Conservation (phyloP, 2,888 invertebrate genomes). For the Drosophila subquinaria region DNA sequence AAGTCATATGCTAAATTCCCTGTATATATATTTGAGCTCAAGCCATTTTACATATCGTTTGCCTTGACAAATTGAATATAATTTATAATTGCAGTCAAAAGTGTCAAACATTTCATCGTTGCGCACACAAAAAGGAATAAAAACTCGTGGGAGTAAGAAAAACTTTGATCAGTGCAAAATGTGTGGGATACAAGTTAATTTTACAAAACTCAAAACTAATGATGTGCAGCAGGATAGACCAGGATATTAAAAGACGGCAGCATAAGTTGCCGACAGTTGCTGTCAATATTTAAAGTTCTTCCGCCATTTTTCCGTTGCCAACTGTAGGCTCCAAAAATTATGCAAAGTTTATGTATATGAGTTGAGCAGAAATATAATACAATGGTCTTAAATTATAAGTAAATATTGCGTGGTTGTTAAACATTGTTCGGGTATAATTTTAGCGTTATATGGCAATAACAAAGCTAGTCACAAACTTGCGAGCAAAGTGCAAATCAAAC, state of each 20-base stretch:
- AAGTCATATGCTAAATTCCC: too few species aligned
- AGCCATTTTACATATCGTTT: background rate
- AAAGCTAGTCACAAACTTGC: conserved; percentile 37
- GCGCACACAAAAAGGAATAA: conserved; percentile 3
- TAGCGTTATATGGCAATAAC: conserved; percentile 31
- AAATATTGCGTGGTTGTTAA: conserved; percentile 28
- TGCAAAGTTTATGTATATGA: conserved; percentile 7
- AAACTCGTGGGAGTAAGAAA: background rate
- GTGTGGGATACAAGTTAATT: conserved; percentile 31
- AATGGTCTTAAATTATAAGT: conserved; percentile 21
- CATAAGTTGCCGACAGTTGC: conserved; percentile 58
- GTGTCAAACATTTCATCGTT: conserved; percentile 49
- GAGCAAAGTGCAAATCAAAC: conserved; percentile 61
- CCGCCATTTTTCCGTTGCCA: background rate
- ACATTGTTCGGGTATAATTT: conserved; percentile 37
- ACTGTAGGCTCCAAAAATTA: conserved; percentile 25
- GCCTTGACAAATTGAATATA: conserved; percentile 35
- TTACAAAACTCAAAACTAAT: background rate
- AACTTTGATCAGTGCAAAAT: conserved; percentile 46
- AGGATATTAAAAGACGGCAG: conserved; percentile 32
- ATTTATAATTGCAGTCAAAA: conserved; percentile 55
- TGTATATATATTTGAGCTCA: background rate
- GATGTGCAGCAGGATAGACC: conserved; percentile 2
- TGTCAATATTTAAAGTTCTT: conserved; percentile 60
- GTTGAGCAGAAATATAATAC: background rate